phyloP scores from a whole-genome alignment of 2,113 vertebrate species.

The Illadopsis cleaveri region DNA sequence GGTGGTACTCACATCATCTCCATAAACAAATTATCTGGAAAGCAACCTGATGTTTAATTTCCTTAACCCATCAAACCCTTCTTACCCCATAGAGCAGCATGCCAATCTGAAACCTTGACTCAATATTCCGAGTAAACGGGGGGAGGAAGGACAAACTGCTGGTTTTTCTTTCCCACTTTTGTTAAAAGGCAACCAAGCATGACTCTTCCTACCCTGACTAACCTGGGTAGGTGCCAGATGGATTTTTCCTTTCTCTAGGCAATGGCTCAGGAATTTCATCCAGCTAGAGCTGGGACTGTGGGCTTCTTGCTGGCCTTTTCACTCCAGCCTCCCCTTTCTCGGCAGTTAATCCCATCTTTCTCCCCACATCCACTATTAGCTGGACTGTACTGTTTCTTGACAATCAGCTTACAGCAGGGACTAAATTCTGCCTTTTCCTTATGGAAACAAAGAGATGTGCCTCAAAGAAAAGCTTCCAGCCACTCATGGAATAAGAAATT shows the following conservation, averaged over 20 bases:
- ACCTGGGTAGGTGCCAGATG: conserved; percentile 46
- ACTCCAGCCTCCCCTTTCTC: conserved; percentile 35
- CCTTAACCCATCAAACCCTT: conserved; percentile 1
- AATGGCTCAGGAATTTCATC: conserved; percentile 59
- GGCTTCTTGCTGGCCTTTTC: conserved; percentile 55
- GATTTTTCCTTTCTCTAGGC: conserved; percentile 51
- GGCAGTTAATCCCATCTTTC: conserved; percentile 30
- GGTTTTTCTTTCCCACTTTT: conserved; percentile 60
- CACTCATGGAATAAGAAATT: conserved; percentile 2
- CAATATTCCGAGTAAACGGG: conserved; percentile 13
- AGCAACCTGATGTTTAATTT: conserved; percentile 30
- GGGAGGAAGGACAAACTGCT: conserved; percentile 21
- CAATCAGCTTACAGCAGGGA: conserved; percentile 39
- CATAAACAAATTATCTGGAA: conserved; percentile 50
- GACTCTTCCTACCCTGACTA: conserved; percentile 39
- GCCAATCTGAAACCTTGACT: conserved; percentile 20
- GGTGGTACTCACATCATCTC: conserved; percentile 24
- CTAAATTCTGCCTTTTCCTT: conserved; percentile 13
- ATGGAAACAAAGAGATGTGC: conserved; percentile 32
- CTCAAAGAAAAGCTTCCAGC: conserved; percentile 41
- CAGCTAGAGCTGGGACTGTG: neutral
- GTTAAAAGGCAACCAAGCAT: conserved; percentile 58
- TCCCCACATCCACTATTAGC: conserved; percentile 6
- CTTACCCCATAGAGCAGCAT: conserved; percentile 1
- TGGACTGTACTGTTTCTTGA: neutral